Percentiles rank a stretch among this genome's conserved stretches.
Conservation (phyloP, 37 sponge, comb jelly and placozoan genomes). For the Sycon ciliatum region DNA sequence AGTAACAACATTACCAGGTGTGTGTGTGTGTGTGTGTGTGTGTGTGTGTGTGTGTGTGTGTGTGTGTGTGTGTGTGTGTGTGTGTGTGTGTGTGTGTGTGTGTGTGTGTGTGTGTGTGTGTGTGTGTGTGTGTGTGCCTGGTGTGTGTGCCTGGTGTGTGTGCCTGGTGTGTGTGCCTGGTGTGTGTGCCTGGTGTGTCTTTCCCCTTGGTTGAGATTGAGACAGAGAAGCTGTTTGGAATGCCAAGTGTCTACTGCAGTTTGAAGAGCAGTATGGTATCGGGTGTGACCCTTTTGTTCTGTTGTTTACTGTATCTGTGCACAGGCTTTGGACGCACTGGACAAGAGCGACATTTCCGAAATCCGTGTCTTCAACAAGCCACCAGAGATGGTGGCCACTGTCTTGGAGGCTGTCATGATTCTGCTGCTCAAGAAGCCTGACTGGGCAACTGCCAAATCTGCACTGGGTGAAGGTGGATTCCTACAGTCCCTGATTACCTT, state of each 20-base stretch:
- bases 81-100: conserved; percentile 5
- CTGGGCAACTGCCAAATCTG: conserved; percentile 81
- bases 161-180: too few species aligned
- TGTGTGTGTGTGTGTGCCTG: neutral
- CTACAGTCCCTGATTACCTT: conserved; percentile 79
- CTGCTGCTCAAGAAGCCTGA: conserved; percentile 73
- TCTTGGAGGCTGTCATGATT: conserved; percentile 94
- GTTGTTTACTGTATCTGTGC: too few species aligned
- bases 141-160: too few species aligned
- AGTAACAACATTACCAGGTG: neutral
- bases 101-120: conserved; percentile 5
- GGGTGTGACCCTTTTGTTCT: too few species aligned
- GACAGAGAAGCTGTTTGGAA: too few species aligned
- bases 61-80: conserved; percentile 5
- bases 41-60: conserved; percentile 5
- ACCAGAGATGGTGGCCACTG: conserved; percentile 85
- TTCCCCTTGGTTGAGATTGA: too few species aligned
- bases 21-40: conserved; percentile 1
- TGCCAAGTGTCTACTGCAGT: too few species aligned
- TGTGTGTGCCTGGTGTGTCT: neutral
- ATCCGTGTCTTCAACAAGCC: conserved; percentile 89
- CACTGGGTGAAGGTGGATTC: conserved; percentile 76
- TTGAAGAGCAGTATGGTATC: too few species aligned
- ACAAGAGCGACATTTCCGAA: conserved; percentile 96
- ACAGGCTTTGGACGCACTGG: conserved; percentile 83